Conservation (phyloP, 2,113 vertebrate species). For the Megalops atlanticus region DNA sequence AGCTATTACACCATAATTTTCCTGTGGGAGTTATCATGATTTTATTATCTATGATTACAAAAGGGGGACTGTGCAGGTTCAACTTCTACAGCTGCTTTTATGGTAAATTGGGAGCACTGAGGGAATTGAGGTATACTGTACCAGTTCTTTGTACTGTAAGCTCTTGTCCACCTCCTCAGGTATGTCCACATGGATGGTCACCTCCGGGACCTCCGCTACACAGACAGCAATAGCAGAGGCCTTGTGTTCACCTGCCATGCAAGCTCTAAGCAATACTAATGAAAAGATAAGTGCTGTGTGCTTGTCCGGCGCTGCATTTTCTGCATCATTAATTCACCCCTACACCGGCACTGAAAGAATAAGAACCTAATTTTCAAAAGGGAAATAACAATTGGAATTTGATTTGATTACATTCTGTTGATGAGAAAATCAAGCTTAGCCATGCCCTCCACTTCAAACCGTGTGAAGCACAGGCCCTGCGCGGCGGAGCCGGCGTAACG, state of each 20-base stretch:
- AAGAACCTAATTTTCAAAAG: background rate
- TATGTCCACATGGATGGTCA: background rate
- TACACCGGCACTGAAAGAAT: background rate
- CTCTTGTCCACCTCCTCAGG: slow-evolving; percentile 27
- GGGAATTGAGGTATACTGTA: too few species aligned
- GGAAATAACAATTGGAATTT: background rate
- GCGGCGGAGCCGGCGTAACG: background rate
- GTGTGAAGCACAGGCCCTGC: background rate
- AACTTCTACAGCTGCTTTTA: too few species aligned
- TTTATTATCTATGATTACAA: too few species aligned
- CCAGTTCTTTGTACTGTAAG: slow-evolving; percentile 42
- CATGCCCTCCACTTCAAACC: background rate
- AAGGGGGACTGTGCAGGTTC: too few species aligned
- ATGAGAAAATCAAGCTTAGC: background rate
- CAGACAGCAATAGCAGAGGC: background rate
- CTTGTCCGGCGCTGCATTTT: background rate
- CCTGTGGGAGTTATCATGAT: too few species aligned
- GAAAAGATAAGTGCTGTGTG: background rate
- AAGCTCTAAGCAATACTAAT: background rate
- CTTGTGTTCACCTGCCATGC: background rate
- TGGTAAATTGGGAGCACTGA: too few species aligned
- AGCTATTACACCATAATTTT: too few species aligned
- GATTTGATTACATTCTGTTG: background rate
- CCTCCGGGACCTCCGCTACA: slow-evolving; percentile 13
- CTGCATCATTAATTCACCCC: background rate